A percentile compares a stretch with the other conserved stretches of the same genome.
These are phyloP conservation scores for Nymphicus hollandicus DNA, from an alignment of 2,113 vertebrate species.

Conservation along the genomic window DNA sequence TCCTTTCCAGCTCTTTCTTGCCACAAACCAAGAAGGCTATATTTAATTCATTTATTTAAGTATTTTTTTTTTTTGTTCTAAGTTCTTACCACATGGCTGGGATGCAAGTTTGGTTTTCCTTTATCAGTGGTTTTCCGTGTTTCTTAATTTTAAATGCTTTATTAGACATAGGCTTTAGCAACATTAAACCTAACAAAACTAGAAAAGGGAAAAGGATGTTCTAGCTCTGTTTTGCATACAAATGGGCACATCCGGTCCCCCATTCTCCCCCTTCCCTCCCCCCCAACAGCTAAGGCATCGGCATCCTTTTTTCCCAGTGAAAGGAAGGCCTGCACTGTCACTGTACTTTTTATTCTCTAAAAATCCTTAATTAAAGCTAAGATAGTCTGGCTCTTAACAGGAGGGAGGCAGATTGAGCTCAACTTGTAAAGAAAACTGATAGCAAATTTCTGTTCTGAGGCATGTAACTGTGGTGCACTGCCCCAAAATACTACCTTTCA, in stretches of 20 bases:
- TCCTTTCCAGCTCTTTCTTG: background rate
- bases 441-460: background rate
- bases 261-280: no score
- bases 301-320: background rate
- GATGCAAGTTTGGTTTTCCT: background rate
- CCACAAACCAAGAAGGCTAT: background rate
- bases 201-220: background rate
- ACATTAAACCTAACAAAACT: background rate
- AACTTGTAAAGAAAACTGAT: background rate
- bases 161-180: background rate
- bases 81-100: background rate
- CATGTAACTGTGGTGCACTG: background rate
- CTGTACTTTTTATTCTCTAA: background rate
- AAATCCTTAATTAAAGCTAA: background rate
- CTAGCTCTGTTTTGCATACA: background rate
- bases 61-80: background rate
- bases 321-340: background rate
- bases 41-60: background rate
- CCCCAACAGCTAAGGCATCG: background rate
- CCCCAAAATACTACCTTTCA: background rate
- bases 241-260: background rate
- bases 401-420: background rate
- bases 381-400: background rate
- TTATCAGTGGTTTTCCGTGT: background rate
- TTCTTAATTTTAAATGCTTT: background rate